Percentiles rank a stretch among this genome's conserved stretches.
Evolutionary conservation across 2,797 vertebrate species (phyloP).

Genomic region (Anas georgica): DNA sequence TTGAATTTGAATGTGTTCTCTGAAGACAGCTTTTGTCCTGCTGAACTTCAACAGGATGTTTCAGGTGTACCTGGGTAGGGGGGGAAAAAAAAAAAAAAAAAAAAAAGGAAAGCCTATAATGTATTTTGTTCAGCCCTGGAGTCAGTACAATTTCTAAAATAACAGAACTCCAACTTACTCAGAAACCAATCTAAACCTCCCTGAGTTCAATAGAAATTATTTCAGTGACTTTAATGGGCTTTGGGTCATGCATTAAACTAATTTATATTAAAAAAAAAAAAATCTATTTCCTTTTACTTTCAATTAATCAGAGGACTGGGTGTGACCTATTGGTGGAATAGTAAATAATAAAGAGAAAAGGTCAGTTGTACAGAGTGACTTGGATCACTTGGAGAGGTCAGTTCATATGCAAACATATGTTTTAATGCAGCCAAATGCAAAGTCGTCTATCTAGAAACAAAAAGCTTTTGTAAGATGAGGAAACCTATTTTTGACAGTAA

Average conservation of each 20-base stretch:
- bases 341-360: constrained; percentile 55
- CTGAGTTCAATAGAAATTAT: constrained; percentile 37
- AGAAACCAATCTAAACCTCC: background rate
- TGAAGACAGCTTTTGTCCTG: background rate
- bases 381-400: background rate
- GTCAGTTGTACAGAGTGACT: constrained; percentile 6
- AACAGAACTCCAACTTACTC: background rate
- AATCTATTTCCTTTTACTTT: constrained; percentile 63
- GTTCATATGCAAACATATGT: background rate
- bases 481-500: background rate
- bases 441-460: constrained; percentile 23
- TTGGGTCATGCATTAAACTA: constrained; percentile 57
- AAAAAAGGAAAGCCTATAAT: background rate
- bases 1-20: background rate
- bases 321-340: constrained; percentile 48
- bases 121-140: background rate
- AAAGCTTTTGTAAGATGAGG: constrained; percentile 15
- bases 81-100: background rate
- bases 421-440: constrained; percentile 22
- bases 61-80: background rate
- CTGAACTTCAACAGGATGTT: background rate
- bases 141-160: constrained; percentile 5
- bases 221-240: constrained; percentile 50
- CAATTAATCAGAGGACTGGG: constrained; percentile 33
- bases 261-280: constrained; percentile 48